Conservation (phyloP, 1,140 invertebrate genomes). For the Leptinotarsa texana region DNA sequence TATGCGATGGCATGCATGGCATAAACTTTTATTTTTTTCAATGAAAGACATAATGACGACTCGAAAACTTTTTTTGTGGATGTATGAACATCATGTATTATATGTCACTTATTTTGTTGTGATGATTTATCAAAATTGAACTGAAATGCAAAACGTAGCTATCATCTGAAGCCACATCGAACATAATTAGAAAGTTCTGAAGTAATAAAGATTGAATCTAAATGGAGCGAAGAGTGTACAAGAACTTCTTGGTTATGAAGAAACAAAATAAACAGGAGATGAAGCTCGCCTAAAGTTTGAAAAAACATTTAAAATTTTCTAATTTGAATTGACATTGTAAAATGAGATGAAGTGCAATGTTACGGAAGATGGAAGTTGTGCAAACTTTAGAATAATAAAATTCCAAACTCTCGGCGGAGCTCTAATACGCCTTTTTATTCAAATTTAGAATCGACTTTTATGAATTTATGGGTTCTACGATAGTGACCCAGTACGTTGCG, state of each 20-base stretch:
- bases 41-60: too few relatives aligned
- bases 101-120: too few relatives aligned
- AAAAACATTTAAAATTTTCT: conserved; percentile 22
- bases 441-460: conserved; percentile 11
- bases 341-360: conserved; percentile 22
- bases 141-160: neutral
- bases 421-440: neutral
- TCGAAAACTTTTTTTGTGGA: too few relatives aligned
- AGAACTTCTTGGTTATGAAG: conserved; percentile 16
- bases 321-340: conserved; percentile 22
- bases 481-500: neutral
- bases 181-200: conserved; percentile 8
- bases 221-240: conserved; percentile 5
- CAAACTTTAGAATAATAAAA: conserved; percentile 18
- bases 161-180: neutral
- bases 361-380: conserved; percentile 15
- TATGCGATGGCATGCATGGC: too few relatives aligned
- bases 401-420: conserved; percentile 5
- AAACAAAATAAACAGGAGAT: conserved; percentile 19
- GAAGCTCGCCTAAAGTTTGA: conserved; percentile 17
- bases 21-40: too few relatives aligned
- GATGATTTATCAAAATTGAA: too few relatives aligned
- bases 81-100: too few relatives aligned
- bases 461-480: neutral
- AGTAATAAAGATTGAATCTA: conserved; percentile 19